phyloP scores from a whole-genome alignment of 2,113 vertebrate genomes.

The Cricetomys ansorgei region DNA sequence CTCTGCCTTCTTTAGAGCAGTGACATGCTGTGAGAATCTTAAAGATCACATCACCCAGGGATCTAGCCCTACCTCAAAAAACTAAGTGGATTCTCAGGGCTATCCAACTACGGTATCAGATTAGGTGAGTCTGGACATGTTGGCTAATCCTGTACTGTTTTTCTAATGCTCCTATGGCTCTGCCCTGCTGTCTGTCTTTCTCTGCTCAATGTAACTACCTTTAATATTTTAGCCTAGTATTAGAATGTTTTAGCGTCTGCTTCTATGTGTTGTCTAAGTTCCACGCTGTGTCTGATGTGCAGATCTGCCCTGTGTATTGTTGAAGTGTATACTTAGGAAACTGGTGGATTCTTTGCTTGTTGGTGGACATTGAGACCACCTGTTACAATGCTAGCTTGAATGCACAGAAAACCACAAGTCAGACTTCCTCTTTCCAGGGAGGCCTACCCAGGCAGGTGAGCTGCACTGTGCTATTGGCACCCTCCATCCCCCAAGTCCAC shows the following conservation, averaged over 20 bases:
- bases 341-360: neutral
- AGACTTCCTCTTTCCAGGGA: neutral
- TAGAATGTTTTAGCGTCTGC: neutral
- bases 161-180: neutral
- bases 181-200: neutral
- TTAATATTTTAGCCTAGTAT: neutral
- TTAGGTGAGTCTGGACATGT: neutral
- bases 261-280: neutral
- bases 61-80: neutral
- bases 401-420: neutral
- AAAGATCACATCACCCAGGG: neutral
- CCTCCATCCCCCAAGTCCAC: too few relatives aligned
- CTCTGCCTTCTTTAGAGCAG: neutral
- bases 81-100: neutral
- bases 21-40: neutral
- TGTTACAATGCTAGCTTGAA: neutral
- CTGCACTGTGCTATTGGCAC: too few relatives aligned
- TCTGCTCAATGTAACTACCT: neutral
- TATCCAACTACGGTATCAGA: neutral
- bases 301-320: neutral
- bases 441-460: neutral
- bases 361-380: neutral
- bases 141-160: neutral
- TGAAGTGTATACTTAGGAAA: neutral
- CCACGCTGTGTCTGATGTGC: neutral